A percentile compares a stretch with the other conserved stretches of the same genome.
phyloP scores from a whole-genome alignment of 2,797 vertebrate species.

The Salmo trutta region DNA sequence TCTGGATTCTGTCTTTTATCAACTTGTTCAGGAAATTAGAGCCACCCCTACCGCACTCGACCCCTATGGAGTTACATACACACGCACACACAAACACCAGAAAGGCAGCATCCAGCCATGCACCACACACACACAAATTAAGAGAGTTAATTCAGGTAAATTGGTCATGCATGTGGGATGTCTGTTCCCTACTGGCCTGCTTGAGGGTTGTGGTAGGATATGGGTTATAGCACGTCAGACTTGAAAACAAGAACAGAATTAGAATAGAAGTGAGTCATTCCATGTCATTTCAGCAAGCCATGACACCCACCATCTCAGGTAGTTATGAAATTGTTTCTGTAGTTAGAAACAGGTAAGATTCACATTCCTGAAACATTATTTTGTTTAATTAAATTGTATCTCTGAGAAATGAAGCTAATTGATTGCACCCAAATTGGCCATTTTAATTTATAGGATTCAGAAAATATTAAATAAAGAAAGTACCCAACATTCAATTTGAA shows the following conservation, averaged over 20 bases:
- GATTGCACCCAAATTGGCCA: no score
- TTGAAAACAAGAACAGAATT: neutral
- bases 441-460: no score
- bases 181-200: conserved; percentile 7
- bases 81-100: neutral
- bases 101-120: no score
- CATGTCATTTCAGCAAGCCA: no score
- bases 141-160: conserved; percentile 21
- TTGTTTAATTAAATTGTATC: no score
- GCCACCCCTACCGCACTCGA: conserved; percentile 42
- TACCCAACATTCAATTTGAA: no score
- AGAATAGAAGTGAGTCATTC: neutral
- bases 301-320: no score
- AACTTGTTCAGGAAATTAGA: conserved; percentile 69
- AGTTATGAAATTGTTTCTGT: no score
- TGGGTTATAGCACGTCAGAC: neutral
- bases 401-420: no score
- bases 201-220: no score
- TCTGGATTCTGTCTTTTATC: conserved; percentile 73
- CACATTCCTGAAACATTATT: no score
- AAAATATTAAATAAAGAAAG: no score
- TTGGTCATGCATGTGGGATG: conserved; percentile 25
- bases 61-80: conserved; percentile 15
- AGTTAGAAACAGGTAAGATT: conserved; percentile 2
- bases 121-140: neutral